These are phyloP conservation scores for Eudasyphora cyanicolor DNA, from an alignment of 2,888 invertebrate genomes.

Conservation along the genomic window DNA sequence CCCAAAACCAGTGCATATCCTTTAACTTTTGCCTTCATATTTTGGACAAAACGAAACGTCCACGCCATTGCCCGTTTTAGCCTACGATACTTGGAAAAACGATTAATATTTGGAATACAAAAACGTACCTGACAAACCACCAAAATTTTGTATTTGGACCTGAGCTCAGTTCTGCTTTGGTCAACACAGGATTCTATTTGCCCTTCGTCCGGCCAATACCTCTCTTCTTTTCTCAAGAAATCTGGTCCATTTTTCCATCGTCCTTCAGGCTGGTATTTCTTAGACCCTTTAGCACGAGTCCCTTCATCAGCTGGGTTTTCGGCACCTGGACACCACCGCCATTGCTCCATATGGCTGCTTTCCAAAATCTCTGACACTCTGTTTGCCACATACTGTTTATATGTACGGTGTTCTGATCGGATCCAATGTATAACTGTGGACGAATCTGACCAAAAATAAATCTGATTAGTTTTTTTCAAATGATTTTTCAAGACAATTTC, in stretches of 20 bases:
- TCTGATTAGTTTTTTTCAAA: background rate
- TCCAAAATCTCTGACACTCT: slow-evolving; percentile 15
- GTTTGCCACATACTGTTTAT: background rate
- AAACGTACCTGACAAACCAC: background rate
- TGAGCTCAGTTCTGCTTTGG: background rate
- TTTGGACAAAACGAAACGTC: background rate
- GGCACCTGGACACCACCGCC: background rate
- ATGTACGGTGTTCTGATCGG: background rate
- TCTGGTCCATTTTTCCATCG: slow-evolving; percentile 40
- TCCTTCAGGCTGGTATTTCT: slow-evolving; percentile 19
- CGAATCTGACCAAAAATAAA: background rate
- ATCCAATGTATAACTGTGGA: background rate
- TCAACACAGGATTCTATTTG: background rate
- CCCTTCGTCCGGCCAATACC: slow-evolving; percentile 12
- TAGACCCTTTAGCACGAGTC: slow-evolving; percentile 8
- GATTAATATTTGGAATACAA: slow-evolving; percentile 1
- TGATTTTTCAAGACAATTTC: background rate
- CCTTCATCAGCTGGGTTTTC: slow-evolving; percentile 50
- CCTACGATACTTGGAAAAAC: too few species aligned
- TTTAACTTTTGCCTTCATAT: slow-evolving; percentile 6
- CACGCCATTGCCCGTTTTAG: slow-evolving; percentile 15
- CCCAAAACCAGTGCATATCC: background rate
- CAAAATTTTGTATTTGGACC: slow-evolving; percentile 8
- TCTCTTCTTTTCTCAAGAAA: background rate
- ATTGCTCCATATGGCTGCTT: background rate